Conservation (phyloP, 2,797 vertebrate genomes). For the Champsocephalus gunnari region DNA sequence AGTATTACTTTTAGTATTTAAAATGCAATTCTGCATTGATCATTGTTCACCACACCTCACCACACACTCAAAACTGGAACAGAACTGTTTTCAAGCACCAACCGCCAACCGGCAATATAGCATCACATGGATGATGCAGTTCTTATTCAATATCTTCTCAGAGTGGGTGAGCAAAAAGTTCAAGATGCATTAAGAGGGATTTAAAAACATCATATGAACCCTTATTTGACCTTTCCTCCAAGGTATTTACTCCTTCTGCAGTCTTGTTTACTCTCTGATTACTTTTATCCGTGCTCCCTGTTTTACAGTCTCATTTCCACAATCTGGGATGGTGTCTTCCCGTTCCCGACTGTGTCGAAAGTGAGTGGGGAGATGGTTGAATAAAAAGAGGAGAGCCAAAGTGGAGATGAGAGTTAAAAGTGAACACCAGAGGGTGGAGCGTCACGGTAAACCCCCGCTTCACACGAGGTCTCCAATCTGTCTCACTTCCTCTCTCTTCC, state of each 20-base stretch:
- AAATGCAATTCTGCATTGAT: neutral
- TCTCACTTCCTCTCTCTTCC: conserved; percentile 25
- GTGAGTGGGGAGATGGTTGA: conserved; percentile 36
- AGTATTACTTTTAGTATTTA: conserved; percentile 1
- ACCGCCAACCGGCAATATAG: neutral
- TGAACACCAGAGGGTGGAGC: conserved; percentile 66
- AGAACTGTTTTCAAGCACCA: neutral
- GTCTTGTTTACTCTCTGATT: conserved; percentile 65
- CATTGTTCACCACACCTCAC: neutral
- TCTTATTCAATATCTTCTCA: conserved; percentile 9
- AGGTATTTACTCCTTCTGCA: conserved; percentile 65
- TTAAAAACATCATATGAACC: conserved; percentile 39
- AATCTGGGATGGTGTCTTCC: conserved; percentile 42
- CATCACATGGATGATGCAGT: neutral
- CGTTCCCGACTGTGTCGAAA: conserved; percentile 45
- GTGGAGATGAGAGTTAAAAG: conserved; percentile 69
- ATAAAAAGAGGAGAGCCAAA: conserved; percentile 38
- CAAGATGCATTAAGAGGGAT: conserved; percentile 36
- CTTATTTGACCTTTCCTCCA: conserved; percentile 48
- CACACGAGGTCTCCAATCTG: conserved; percentile 34
- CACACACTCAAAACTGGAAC: neutral
- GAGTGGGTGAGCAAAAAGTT: conserved; percentile 20
- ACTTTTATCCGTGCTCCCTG: conserved; percentile 60
- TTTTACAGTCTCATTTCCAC: conserved; percentile 69
- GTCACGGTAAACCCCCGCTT: conserved; percentile 48